Conservation (phyloP, 2,888 invertebrate species). For the Meghimatium bilineatum region DNA sequence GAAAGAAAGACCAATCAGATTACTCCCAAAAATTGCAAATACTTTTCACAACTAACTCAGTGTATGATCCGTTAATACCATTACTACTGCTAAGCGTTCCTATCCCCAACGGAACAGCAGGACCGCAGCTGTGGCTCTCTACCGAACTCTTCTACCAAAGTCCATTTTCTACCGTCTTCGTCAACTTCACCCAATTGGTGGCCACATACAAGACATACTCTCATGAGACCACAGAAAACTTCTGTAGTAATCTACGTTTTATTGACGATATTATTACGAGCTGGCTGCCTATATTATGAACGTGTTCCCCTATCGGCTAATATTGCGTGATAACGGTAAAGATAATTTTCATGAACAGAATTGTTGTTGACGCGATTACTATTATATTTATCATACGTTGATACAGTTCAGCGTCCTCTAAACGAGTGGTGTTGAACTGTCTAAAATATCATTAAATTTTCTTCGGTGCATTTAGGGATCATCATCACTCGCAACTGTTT, state of each 20-base stretch:
- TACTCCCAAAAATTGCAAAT: no score
- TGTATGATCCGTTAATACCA: no score
- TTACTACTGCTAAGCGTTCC: no score
- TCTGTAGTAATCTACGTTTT: neutral
- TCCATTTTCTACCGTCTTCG: no score
- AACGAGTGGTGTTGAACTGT: neutral
- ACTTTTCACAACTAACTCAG: no score
- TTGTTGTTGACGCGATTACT: slow-evolving; percentile 17
- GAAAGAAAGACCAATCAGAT: no score
- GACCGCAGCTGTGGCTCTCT: no score
- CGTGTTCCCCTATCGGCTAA: neutral
- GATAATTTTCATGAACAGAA: slow-evolving; percentile 26
- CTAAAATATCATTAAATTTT: neutral
- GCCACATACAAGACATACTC: neutral
- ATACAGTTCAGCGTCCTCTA: neutral
- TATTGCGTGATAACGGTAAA: slow-evolving; percentile 30
- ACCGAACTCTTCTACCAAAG: no score
- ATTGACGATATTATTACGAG: slow-evolving; percentile 20
- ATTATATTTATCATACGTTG: neutral
- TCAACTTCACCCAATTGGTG: neutral
- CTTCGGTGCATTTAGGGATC: neutral
- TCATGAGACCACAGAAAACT: neutral
- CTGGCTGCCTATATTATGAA: neutral
- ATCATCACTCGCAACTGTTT: neutral
- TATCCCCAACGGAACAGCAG: no score